phyloP scores from a whole-genome alignment of 1,140 invertebrate species.

The Aphelenchoides besseyi region DNA sequence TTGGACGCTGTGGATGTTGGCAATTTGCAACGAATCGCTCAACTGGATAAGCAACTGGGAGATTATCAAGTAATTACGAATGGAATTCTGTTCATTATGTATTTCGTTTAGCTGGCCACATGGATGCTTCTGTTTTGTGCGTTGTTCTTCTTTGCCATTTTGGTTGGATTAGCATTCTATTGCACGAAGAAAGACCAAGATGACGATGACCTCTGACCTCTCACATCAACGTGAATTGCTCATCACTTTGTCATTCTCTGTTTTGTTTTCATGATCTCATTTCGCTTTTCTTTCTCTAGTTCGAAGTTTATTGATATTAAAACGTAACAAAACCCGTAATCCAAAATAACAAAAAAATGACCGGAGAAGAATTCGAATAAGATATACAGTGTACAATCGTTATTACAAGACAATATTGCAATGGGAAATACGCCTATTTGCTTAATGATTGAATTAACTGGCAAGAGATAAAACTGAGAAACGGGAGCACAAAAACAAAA shows the following conservation, averaged over 20 bases:
- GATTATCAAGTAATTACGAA: conserved; percentile 57
- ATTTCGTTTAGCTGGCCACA: conserved; percentile 53
- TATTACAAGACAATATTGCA: too few species aligned
- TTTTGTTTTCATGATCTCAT: neutral
- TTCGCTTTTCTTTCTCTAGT: neutral
- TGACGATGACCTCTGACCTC: conserved; percentile 48
- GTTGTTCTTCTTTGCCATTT: conserved; percentile 61
- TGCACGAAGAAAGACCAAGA: conserved; percentile 61
- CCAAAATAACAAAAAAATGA: neutral
- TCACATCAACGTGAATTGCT: conserved; percentile 15
- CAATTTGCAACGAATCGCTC: conserved; percentile 58
- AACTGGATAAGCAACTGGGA: conserved; percentile 58
- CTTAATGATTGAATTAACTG: too few species aligned
- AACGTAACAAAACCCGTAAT: conserved; percentile 3
- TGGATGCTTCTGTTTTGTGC: conserved; percentile 62
- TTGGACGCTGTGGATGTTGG: conserved; percentile 61
- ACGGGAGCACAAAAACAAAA: too few species aligned
- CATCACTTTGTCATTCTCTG: neutral
- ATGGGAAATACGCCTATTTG: too few species aligned
- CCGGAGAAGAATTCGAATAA: too few species aligned
- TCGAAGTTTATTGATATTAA: neutral
- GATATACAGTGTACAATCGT: too few species aligned
- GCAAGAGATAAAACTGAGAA: too few species aligned
- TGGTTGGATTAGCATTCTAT: conserved; percentile 61
- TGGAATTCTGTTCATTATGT: neutral